Conservation (phyloP, 1,140 invertebrate genomes). For the Bombus vancouverensis region DNA sequence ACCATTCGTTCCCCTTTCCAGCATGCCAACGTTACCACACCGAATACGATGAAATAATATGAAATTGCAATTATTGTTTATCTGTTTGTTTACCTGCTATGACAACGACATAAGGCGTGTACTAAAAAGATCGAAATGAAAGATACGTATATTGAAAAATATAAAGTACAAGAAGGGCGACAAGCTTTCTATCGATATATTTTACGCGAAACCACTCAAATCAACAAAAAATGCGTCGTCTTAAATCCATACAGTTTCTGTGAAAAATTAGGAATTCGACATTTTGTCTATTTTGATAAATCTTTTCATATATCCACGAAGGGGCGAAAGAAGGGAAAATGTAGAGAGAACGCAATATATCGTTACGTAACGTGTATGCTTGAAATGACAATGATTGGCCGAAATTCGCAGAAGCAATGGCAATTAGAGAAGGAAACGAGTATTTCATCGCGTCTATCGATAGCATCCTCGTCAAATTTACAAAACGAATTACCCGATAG, state of each 20-base stretch:
- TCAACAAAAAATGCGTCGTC: too few species aligned
- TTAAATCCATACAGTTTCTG: too few species aligned
- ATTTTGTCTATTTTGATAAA: too few species aligned
- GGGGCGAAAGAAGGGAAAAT: not conserved
- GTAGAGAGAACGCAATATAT: not conserved
- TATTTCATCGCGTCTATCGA: not conserved
- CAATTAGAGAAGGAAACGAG: not conserved
- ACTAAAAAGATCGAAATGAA: too few species aligned
- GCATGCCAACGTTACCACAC: not conserved
- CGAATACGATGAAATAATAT: not conserved
- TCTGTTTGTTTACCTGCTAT: not conserved
- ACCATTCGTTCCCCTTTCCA: not conserved
- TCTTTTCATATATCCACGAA: too few species aligned
- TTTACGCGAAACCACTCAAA: too few species aligned
- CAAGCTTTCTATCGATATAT: too few species aligned
- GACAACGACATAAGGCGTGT: not conserved
- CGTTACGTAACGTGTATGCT: not conserved
- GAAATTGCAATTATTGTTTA: not conserved
- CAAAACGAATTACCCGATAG: not conserved
- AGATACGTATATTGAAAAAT: too few species aligned
- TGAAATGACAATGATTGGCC: not conserved
- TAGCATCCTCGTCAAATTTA: not conserved
- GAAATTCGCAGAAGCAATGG: not conserved
- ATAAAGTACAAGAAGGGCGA: too few species aligned
- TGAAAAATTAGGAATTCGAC: too few species aligned